Percentiles rank a stretch among this genome's conserved stretches.
phyloP scores from a whole-genome alignment of 1,140 invertebrate genomes.

The Trigoniulus corallinus region DNA sequence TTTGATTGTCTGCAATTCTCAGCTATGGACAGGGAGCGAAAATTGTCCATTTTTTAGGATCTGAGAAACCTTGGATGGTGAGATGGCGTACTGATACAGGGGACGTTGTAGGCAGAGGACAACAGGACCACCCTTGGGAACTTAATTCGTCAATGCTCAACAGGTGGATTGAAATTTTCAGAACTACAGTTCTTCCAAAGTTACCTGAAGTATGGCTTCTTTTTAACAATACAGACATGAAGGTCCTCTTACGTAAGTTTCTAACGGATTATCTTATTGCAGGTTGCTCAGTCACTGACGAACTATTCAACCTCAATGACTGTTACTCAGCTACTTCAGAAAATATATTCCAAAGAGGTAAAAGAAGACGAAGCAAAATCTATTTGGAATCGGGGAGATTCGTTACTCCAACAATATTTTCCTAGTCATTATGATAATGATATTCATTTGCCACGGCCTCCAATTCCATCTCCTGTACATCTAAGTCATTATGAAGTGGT shows the following conservation, averaged over 20 bases:
- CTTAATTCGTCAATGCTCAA: too few species aligned
- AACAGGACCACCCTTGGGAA: not conserved
- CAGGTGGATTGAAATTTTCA: constrained; percentile 30
- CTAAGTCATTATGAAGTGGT: too few species aligned
- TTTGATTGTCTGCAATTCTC: constrained; percentile 5
- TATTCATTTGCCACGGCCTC: too few species aligned
- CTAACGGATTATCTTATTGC: too few species aligned
- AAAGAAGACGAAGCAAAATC: not conserved
- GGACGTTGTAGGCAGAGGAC: not conserved
- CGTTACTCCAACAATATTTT: too few species aligned
- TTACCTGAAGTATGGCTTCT: constrained; percentile 17
- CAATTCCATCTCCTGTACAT: too few species aligned
- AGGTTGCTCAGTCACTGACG: too few species aligned
- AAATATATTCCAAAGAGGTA: not conserved
- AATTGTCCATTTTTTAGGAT: constrained; percentile 37
- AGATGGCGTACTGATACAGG: not conserved
- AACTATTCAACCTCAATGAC: too few species aligned
- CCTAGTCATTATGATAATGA: too few species aligned
- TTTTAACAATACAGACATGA: too few species aligned
- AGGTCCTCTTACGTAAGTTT: too few species aligned
- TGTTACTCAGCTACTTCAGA: constrained; percentile 4
- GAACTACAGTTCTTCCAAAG: constrained; percentile 20
- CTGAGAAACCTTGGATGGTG: constrained; percentile 30
- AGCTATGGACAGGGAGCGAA: constrained; percentile 30
- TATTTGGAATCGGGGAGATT: not conserved